These are phyloP conservation scores for Orthonychiurus folsomi DNA, from an alignment of 2,888 invertebrate genomes.

Conservation along the genomic window DNA sequence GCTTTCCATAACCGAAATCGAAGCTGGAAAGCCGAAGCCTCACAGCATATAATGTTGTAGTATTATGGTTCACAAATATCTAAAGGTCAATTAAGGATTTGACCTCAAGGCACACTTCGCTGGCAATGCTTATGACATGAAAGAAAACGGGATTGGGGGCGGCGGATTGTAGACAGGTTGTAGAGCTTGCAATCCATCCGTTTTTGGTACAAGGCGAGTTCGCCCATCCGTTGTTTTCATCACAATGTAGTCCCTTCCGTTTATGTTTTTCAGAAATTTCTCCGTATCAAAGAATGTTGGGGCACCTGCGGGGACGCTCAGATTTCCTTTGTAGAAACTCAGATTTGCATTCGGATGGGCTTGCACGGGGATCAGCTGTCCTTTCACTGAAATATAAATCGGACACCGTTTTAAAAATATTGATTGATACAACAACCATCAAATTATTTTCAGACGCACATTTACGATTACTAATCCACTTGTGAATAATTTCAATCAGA, in stretches of 20 bases:
- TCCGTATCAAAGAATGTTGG: conserved; percentile 40
- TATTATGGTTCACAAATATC: too few relatives aligned
- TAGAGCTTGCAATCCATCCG: conserved; percentile 36
- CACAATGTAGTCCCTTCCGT: conserved; percentile 40
- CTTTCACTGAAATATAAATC: conserved; percentile 27
- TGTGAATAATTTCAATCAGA: conserved; percentile 52
- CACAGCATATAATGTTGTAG: too few relatives aligned
- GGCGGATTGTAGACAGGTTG: conserved; percentile 40
- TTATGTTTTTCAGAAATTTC: conserved; percentile 40
- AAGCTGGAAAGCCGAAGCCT: too few relatives aligned
- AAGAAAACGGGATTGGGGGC: conserved; percentile 37
- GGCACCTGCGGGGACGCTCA: conserved; percentile 36
- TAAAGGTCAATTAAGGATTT: too few relatives aligned
- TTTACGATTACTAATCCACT: conserved; percentile 31
- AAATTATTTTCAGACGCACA: conserved; percentile 23
- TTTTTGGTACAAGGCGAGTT: conserved; percentile 39
- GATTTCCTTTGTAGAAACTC: conserved; percentile 40
- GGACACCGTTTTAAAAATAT: not conserved
- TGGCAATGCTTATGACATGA: conserved; percentile 33
- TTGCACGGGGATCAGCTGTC: conserved; percentile 37
- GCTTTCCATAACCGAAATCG: too few relatives aligned
- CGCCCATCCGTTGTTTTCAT: conserved; percentile 40
- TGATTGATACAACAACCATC: not conserved
- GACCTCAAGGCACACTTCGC: too few relatives aligned
- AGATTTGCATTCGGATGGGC: conserved; percentile 28